Conservation (phyloP, 1,140 invertebrate species). For the Harlomillsia oculata region DNA sequence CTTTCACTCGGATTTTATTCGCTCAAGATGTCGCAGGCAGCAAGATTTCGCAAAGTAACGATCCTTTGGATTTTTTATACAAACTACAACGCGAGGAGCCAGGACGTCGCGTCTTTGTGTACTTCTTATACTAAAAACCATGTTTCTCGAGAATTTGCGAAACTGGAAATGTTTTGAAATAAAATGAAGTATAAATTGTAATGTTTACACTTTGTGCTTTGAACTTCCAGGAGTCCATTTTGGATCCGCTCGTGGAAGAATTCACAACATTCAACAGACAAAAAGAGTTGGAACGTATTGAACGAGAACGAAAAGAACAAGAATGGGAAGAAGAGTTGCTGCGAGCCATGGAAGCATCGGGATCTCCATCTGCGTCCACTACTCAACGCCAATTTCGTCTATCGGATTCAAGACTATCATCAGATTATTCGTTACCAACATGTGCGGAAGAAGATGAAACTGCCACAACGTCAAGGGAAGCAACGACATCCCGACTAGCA, state of each 20-base stretch:
- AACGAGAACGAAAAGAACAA: conserved; percentile 55
- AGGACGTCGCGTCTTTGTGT: too few relatives aligned
- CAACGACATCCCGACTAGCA: conserved; percentile 19
- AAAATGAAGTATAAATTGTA: too few relatives aligned
- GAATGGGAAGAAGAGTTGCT: conserved; percentile 61
- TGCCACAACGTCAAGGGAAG: not conserved
- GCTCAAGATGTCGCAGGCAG: too few relatives aligned
- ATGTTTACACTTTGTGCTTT: too few relatives aligned
- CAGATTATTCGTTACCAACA: not conserved
- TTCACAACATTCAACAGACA: conserved; percentile 64
- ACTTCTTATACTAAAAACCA: too few relatives aligned
- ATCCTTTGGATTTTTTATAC: too few relatives aligned
- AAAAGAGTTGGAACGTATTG: conserved; percentile 50
- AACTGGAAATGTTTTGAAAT: too few relatives aligned
- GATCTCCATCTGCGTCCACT: conserved; percentile 7
- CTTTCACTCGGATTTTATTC: too few relatives aligned
- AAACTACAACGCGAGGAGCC: too few relatives aligned
- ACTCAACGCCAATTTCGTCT: conserved; percentile 22
- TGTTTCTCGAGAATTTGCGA: too few relatives aligned
- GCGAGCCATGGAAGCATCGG: conserved; percentile 51
- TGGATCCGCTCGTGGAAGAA: conserved; percentile 44
- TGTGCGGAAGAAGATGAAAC: not conserved
- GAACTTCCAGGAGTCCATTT: conserved; percentile 27
- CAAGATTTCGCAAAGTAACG: too few relatives aligned
- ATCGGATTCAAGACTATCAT: conserved; percentile 24